A percentile compares a stretch with the other conserved stretches of the same genome.
These are phyloP conservation scores for Chinchilla lanigera DNA, from an alignment of 2,113 vertebrate genomes.

Conservation along the genomic window DNA sequence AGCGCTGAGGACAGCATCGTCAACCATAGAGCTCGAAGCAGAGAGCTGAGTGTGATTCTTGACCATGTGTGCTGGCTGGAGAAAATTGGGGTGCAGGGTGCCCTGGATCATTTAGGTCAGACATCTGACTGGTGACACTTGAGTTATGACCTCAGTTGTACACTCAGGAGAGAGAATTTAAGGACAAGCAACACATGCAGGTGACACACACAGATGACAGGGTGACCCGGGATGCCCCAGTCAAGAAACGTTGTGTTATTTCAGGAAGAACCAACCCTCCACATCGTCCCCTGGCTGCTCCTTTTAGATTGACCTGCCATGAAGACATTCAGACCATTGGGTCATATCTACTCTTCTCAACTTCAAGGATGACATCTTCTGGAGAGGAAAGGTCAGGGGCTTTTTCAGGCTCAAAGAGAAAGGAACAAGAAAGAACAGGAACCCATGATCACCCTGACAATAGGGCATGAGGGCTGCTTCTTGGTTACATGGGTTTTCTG, in stretches of 20 bases:
- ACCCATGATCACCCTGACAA: neutral
- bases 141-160: neutral
- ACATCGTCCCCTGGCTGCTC: neutral
- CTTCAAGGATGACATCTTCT: constrained; percentile 67
- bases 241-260: neutral
- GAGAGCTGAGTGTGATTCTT: neutral
- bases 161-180: neutral
- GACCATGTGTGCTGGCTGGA: neutral
- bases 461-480: neutral
- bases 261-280: neutral
- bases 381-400: neutral
- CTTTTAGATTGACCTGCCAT: neutral
- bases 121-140: neutral
- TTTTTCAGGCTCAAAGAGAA: constrained; percentile 75
- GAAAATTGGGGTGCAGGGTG: neutral
- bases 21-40: rapidly evolving
- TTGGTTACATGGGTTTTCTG: neutral
- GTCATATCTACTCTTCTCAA: constrained; percentile 79
- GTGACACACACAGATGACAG: neutral
- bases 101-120: neutral
- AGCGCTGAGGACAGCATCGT: neutral
- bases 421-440: neutral
- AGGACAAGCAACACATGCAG: neutral
- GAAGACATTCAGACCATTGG: rapidly evolving
- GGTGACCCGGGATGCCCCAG: neutral